Base-by-base conservation (phyloP, 2,888 invertebrate species). In the Thymelicus lineola region DNA sequence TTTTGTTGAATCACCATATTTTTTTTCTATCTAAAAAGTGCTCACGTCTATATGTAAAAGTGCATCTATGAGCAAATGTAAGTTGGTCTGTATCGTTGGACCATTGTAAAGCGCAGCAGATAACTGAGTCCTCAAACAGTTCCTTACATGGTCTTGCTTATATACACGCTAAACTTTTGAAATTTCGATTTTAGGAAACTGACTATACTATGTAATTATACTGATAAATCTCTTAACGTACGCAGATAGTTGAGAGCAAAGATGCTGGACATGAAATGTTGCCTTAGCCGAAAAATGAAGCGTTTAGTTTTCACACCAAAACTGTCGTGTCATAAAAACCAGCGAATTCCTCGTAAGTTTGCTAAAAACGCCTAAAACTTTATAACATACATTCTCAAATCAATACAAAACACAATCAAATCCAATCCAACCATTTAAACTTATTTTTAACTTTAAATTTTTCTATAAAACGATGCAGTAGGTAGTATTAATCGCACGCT, bases 11-110 rank as follows among this genome's bases (percentile, higher is more conserved):
- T 79, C 73, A 69, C 68, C 64, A 69, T 69, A 66, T 75, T 75
- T 77, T 80, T 75, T 83, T 72, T 77, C 87, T 90, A 90, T 86
- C 88, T 90, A 90, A 80, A 78, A 77, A 76, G 90, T 90, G 90
- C 84, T 78, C 86, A 88, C 83, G 72, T 87, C 87, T 90, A 86
- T 77, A 76, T 78, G 82, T 50, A 84, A 82, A 84, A 80, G 90
- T 91, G 91, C 89, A 85, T 80, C 89, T 91, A 90, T 90, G 91
- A 91, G 91, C 90, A 88, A 89, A 83, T 85, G 82, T 85, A 82
- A 80, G 78, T 86, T 79, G 77, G 80, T 86, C 87, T 84, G 82
- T 81, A 83, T 80, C 82, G 81, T 85, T 87, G 85, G 89, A 90
- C 89, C 91, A 82, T 85, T 80, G 80, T 74, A 78, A 87, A 85